Percentiles rank a stretch among this genome's conserved stretches.
Evolutionary conservation across 2,797 vertebrate species (phyloP).

Genomic region (Poeciliopsis infans): DNA sequence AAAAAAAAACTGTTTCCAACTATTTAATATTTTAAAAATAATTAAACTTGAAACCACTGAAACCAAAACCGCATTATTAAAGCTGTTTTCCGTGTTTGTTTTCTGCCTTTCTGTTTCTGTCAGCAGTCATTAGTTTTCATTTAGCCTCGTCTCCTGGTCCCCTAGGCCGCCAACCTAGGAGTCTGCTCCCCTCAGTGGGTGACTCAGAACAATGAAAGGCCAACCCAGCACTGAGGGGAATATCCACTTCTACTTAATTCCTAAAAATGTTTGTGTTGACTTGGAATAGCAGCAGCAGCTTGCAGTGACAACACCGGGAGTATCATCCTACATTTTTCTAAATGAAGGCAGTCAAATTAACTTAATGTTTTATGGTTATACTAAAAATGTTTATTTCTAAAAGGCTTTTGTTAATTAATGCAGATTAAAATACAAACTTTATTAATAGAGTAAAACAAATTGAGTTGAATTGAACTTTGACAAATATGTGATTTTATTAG

Average conservation of each 20-base stretch:
- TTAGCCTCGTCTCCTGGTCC: slow-evolving; percentile 24
- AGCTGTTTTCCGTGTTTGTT: slow-evolving; percentile 29
- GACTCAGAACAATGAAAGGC: slow-evolving; percentile 51
- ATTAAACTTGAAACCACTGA: not conserved
- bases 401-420: slow-evolving; percentile 20
- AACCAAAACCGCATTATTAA: slow-evolving; percentile 34
- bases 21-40: not conserved
- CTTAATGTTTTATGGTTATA: slow-evolving; percentile 13
- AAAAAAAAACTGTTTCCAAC: not conserved
- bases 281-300: slow-evolving; percentile 15
- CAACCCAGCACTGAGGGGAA: slow-evolving; percentile 35
- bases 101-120: slow-evolving; percentile 32
- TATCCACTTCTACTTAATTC: slow-evolving; percentile 19
- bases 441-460: not conserved
- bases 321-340: slow-evolving; percentile 3
- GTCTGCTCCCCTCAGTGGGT: slow-evolving; percentile 26
- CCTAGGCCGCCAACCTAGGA: slow-evolving; percentile 21
- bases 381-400: slow-evolving; percentile 31
- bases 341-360: slow-evolving; percentile 23
- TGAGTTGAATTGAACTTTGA: not conserved
- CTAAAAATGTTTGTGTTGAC: slow-evolving; percentile 22
- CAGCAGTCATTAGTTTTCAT: slow-evolving; percentile 58
- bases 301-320: slow-evolving; percentile 11
- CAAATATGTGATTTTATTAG: not conserved
- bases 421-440: not conserved